Evolutionary conservation across 2,113 vertebrate genomes (phyloP).

Genomic region (Rattus norvegicus): DNA sequence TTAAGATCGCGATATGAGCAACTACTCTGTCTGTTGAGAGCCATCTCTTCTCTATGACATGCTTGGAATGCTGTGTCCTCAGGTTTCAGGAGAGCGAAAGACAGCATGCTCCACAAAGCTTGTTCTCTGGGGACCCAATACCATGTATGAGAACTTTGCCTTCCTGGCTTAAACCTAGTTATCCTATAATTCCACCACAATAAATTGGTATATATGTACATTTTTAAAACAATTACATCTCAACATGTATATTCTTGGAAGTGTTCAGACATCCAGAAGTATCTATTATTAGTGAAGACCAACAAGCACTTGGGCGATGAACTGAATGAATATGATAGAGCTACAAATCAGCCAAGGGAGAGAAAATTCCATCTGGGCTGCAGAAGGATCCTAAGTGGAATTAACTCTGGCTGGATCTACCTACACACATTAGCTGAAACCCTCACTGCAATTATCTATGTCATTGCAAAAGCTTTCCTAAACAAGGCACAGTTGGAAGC

Average conservation of each 20-base stretch:
- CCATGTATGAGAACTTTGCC: neutral
- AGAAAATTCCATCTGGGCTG: neutral
- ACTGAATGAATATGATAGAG: neutral
- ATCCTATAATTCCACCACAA: neutral
- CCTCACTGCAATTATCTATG: neutral
- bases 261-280: neutral
- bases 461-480: neutral
- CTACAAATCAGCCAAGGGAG: neutral
- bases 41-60: neutral
- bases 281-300: neutral
- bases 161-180: neutral
- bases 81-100: neutral
- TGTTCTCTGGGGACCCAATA: neutral
- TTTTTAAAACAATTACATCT: neutral
- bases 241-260: neutral
- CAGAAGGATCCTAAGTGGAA: neutral
- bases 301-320: neutral
- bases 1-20: neutral
- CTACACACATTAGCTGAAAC: neutral
- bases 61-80: neutral
- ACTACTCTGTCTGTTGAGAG: neutral
- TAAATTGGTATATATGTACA: neutral
- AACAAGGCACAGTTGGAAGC: neutral
- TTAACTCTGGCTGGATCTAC: neutral
- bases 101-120: neutral